Percentiles rank a stretch among this genome's conserved stretches.
Evolutionary conservation across 2,113 vertebrate genomes (phyloP).

Genomic region (Vombatus ursinus): DNA sequence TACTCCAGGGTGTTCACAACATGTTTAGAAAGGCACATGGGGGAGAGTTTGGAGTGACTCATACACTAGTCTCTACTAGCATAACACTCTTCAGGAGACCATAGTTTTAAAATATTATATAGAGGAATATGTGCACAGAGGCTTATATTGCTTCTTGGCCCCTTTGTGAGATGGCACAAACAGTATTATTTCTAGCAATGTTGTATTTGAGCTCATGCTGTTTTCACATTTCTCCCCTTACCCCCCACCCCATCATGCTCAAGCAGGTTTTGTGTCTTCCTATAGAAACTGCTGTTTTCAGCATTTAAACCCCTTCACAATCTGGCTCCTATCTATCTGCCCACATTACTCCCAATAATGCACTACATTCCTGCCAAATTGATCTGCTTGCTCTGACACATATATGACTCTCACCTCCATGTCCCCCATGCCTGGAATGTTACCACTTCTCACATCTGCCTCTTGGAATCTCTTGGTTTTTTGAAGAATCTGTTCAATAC

Average conservation of each 20-base stretch:
- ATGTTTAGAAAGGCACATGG: conserved; percentile 10
- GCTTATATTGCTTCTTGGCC: not conserved
- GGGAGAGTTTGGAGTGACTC: not conserved
- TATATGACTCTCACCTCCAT: not conserved
- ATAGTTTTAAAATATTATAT: not conserved
- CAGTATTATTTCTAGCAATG: not conserved
- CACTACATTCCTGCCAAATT: not conserved
- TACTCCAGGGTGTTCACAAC: conserved; percentile 29
- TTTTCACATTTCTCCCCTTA: not conserved
- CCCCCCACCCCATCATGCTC: not conserved
- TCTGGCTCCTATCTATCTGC: not conserved
- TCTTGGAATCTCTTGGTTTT: not conserved
- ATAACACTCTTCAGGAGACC: not conserved
- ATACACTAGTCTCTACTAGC: not conserved
- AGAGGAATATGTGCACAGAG: not conserved
- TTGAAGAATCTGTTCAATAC: not conserved
- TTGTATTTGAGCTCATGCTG: not conserved
- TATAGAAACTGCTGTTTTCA: not conserved
- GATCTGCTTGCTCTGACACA: not conserved
- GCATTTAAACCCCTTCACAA: not conserved
- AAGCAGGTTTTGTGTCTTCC: not conserved
- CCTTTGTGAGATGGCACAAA: not conserved
- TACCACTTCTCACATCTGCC: not conserved
- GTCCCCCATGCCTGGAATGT: not conserved
- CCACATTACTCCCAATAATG: not conserved